A percentile compares a stretch with the other conserved stretches of the same genome.
phyloP scores from a whole-genome alignment of 2,888 invertebrate genomes.

The Emesis furor region DNA sequence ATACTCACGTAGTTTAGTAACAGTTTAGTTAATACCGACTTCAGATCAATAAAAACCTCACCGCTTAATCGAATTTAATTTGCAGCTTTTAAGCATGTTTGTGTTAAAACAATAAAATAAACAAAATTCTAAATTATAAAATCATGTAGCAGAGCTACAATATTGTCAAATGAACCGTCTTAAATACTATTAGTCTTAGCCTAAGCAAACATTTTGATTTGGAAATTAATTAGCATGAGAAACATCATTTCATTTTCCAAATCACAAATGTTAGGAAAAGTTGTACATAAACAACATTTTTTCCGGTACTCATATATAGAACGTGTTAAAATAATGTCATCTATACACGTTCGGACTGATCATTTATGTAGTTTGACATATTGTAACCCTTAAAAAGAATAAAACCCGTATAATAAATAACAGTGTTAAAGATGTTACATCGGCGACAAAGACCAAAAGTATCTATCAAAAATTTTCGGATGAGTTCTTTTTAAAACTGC shows the following conservation, averaged over 20 bases:
- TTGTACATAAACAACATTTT: not conserved
- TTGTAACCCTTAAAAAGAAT: conserved; percentile 10
- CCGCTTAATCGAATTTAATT: conserved; percentile 8
- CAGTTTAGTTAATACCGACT: not conserved
- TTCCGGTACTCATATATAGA: too few species aligned
- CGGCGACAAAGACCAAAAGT: not conserved
- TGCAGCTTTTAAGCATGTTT: conserved; percentile 15
- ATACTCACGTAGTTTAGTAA: not conserved
- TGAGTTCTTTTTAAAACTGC: not conserved
- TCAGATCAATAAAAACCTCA: conserved; percentile 6
- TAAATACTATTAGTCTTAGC: too few species aligned
- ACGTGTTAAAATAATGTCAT: too few species aligned
- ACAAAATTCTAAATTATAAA: conserved; percentile 17
- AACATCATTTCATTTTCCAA: not conserved
- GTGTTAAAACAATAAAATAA: not conserved
- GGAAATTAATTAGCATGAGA: not conserved
- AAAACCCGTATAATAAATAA: not conserved
- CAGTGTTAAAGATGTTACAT: not conserved
- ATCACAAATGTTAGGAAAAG: not conserved
- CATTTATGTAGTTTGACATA: conserved; percentile 7
- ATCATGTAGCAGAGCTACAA: conserved; percentile 11
- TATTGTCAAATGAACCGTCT: not conserved
- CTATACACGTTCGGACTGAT: not conserved
- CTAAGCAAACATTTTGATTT: not conserved
- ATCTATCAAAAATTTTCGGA: not conserved